Evolutionary conservation across 2,888 invertebrate genomes (phyloP).

Genomic region (Biston stratarius): DNA sequence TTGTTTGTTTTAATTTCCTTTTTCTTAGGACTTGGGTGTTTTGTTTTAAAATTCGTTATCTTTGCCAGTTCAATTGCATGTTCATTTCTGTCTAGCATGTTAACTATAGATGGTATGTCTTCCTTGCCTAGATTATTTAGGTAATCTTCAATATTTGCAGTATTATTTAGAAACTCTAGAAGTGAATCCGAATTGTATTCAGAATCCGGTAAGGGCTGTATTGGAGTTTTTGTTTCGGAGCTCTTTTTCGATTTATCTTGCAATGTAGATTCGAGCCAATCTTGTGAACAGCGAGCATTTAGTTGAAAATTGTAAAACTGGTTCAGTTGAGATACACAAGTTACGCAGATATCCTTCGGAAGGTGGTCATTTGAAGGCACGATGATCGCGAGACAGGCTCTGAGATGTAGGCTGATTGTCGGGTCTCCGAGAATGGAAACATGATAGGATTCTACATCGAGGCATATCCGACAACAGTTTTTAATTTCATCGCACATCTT

Average conservation of each 20-base stretch:
- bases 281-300: constrained; percentile 78
- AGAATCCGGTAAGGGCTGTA: constrained; percentile 79
- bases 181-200: constrained; percentile 83
- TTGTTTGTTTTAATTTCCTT: constrained; percentile 58
- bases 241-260: constrained; percentile 68
- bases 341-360: constrained; percentile 71
- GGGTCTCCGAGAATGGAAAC: constrained; percentile 73
- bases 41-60: constrained; percentile 57
- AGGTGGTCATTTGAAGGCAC: constrained; percentile 68
- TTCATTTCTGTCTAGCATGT: constrained; percentile 75
- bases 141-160: constrained; percentile 79
- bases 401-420: constrained; percentile 71
- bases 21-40: constrained; percentile 71
- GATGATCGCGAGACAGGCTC: constrained; percentile 72
- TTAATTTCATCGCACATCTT: constrained; percentile 69
- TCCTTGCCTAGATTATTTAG: constrained; percentile 78
- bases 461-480: constrained; percentile 77
- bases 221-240: constrained; percentile 64
- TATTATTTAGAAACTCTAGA: constrained; percentile 79
- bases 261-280: constrained; percentile 74
- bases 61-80: constrained; percentile 58
- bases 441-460: constrained; percentile 71
- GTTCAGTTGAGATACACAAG: constrained; percentile 72
- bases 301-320: constrained; percentile 81
- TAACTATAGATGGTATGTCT: constrained; percentile 79